A percentile compares a stretch with the other conserved stretches of the same genome.
phyloP scores from a whole-genome alignment of 2,113 vertebrate species.

The Engystomops pustulosus region DNA sequence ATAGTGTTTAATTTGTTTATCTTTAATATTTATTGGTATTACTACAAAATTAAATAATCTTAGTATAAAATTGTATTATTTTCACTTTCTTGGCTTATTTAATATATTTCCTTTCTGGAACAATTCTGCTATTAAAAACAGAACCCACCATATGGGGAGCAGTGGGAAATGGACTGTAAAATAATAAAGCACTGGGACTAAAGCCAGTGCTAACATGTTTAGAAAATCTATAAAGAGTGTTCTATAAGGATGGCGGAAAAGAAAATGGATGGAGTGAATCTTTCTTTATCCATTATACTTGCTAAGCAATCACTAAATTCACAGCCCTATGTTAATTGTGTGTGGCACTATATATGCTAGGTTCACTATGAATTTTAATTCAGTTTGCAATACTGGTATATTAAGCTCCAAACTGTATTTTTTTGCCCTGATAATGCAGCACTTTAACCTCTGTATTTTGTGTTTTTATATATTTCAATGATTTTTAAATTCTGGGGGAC shows the following conservation, averaged over 20 bases:
- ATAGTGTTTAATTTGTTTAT: too few relatives aligned
- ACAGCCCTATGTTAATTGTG: too few relatives aligned
- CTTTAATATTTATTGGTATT: neutral
- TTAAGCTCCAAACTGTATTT: too few relatives aligned
- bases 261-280: too few relatives aligned
- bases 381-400: too few relatives aligned
- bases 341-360: too few relatives aligned
- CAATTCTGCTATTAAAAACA: neutral
- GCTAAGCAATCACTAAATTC: neutral
- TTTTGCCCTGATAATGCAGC: too few relatives aligned
- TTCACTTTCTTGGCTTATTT: neutral
- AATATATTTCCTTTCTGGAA: neutral
- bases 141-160: constrained; percentile 4
- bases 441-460: too few relatives aligned
- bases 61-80: neutral
- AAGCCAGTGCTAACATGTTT: neutral
- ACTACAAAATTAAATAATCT: neutral
- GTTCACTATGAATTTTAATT: too few relatives aligned
- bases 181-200: neutral
- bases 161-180: neutral
- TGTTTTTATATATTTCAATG: too few relatives aligned
- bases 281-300: neutral
- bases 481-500: too few relatives aligned
- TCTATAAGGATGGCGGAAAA: neutral
- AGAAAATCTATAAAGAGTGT: neutral